Base-by-base conservation (phyloP, 2,888 invertebrate genomes). In the Desoria tigrina region DNA sequence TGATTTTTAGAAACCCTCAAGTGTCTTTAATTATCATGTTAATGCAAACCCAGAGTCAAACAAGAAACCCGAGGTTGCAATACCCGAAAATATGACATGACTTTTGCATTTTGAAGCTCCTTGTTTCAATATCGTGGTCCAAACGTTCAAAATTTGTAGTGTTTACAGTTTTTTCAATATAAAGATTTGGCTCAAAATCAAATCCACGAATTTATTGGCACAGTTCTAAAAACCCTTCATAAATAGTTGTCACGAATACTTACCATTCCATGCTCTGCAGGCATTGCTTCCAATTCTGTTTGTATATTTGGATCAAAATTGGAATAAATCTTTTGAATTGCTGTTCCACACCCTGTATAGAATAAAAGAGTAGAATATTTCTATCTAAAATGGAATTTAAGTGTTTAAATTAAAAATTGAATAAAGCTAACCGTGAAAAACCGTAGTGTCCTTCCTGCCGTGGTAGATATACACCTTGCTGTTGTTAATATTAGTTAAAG, bases 391-490 rank as follows among this genome's bases (percentile, higher is more conserved):
- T 27, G 45, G 16, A 23, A 2, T 18, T 32, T 24, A 49, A 39
- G 18, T 23, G 1, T 26, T 26, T 27, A n/a, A 54, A 11, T 7
- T 26, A 2, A 18, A 21, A 21, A 6, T 3, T 45, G 16, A 11
- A 16, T 18, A 39, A 51, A 45, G 7, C 26, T 32, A 49, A 80
- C 80, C 78, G 73, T 78, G 79, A 50, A 77, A 72, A 1, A 80
- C 79, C 1, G 77, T 77, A 0, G 77, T 65, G 65, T 80, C 80
- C 11, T 68, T 59, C 6, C 65, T 74, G 7, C 80, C 80, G 61
- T 78, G 76, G 63, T 79, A 80, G 56, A 80, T 77, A 71, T 76
- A 80, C 2, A 79, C 78, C 51, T 70, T 77, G 66, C 78, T 78
- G 28, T 75, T 69, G 4, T 45, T 57, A 65, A 80, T 69, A 61